Evolutionary conservation across 2,888 invertebrate genomes (phyloP), one percentile per base, ranked within the genome.

Genomic region (Tetrapedia diversipes): DNA sequence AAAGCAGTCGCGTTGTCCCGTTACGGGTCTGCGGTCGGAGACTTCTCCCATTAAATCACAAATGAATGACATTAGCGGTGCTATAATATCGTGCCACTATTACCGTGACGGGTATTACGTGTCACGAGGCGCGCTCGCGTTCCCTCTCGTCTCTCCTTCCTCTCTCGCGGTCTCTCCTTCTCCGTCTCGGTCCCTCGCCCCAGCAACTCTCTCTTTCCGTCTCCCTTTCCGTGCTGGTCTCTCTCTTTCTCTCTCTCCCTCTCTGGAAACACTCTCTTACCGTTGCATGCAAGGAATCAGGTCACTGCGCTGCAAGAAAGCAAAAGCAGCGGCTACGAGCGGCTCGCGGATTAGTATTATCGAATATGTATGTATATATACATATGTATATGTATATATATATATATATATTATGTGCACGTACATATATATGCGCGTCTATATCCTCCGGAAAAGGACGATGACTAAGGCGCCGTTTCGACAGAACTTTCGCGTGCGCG

Each of bases 301-400:
- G 91, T 91, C 91, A 91, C 89, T 89, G 90, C 88, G 90, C 90
- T 87, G 88, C 88, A 91, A 90, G 91, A 91, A 91, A 91, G 91
- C 89, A 89, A 87, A 86, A 90, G 89, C 88, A 84, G 86, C 86
- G 86, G 67, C n/a, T 75, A 78, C 74, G 70, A 84, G 86, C 86
- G n/a, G n/a, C n/a, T n/a, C 81, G 83, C 86, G 88, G 89, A 89
- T 90, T 90, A 89, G 90, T 90, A 90, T 90, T 90, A 90, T 90
- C 88, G 87, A 89, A 89, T 89, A 72, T 59, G 53, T 74, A 70
- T n/a, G n/a, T n/a, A n/a, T n/a, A n/a, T n/a, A n/a, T n/a, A n/a
- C n/a, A n/a, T n/a, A n/a, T n/a, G n/a, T n/a, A n/a, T n/a, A n/a
- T n/a, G n/a, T n/a, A n/a, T n/a, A n/a, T n/a, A n/a, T n/a, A n/a